Evolutionary conservation across 1,140 invertebrate species (phyloP).

Genomic region (Chionoecetes opilio): DNA sequence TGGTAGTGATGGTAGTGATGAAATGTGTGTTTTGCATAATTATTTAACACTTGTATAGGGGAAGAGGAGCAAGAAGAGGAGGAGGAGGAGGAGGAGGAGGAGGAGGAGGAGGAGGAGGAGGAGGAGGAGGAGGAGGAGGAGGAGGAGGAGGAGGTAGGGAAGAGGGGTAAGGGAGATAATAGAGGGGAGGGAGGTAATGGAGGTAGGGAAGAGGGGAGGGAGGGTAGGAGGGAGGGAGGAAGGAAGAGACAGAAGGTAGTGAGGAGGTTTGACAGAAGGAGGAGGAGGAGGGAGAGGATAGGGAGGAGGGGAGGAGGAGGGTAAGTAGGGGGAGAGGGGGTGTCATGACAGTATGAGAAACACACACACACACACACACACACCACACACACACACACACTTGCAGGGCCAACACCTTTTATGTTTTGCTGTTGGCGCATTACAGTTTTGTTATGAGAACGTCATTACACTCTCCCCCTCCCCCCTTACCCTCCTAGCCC

Average conservation of each 20-base stretch:
- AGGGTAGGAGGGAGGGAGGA: background rate
- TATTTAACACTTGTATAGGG: background rate
- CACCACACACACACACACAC: constrained; percentile 49
- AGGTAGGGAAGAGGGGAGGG: background rate
- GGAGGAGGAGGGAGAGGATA: background rate
- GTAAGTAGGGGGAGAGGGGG: background rate
- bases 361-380: constrained; percentile 50
- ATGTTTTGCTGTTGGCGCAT: constrained; percentile 61
- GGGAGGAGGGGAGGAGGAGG: constrained; percentile 8
- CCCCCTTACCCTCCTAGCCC: background rate
- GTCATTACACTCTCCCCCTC: background rate
- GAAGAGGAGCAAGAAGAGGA: background rate
- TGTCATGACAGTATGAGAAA: constrained; percentile 36
- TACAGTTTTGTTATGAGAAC: constrained; percentile 54
- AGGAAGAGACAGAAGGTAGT: background rate
- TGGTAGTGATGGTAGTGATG: background rate
- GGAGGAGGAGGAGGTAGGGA: background rate
- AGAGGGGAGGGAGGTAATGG: background rate
- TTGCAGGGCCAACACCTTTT: background rate
- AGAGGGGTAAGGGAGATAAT: background rate
- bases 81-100: background rate
- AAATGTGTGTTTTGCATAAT: background rate
- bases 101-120: background rate
- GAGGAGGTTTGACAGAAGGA: constrained; percentile 10
- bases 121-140: background rate